Evolutionary conservation across 2,113 vertebrate genomes (phyloP), one percentile per base, ranked within the genome.

Genomic region (Catharus bicknelli): DNA sequence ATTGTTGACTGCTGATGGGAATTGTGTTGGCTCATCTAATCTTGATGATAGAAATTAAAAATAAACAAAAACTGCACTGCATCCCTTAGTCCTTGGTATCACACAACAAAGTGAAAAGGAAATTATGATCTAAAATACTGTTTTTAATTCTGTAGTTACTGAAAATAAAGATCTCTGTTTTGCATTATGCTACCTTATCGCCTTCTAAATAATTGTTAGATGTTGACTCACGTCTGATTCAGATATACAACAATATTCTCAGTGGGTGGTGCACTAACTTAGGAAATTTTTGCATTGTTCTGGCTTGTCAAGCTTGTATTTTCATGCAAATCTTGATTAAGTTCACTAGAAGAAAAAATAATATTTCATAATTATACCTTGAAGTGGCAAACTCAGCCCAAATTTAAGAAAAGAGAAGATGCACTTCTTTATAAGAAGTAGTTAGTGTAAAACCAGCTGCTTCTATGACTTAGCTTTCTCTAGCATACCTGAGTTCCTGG

Each of bases 151-250:
- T 89, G 7, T 57, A 83, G 23, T 59, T 83, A 73, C 18, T 66
- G 29, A 69, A 81, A 92, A 86, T 27, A 86, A 68, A 47, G 16
- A 84, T 17, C 2, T 88, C 86, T 79, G 20, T 55, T 81, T 87
- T 72, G 6, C 25, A 25, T 76, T 86, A 47, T 68, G 26, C 10
- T 25, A 78, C 26, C 13, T 74, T 93, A 55, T 48, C 19, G n/a
- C 30, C 38, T 81, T 93, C 62, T 85, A 92, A 94, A 79, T 62
- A 68, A 36, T 64, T 81, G 53, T 53, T 64, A 84, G 50, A 79
- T 68, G 63, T 90, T 95, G 83, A 96, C 66, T 95, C 85, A 90
- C n/a, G 66, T 62, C 83, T 96, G 90, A 90, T 95, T 94, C 88
- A 92, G 80, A 85, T 73, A 91, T 29, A 95, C 18, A 87, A 79